A percentile compares a stretch with the other conserved stretches of the same genome.
phyloP scores from a whole-genome alignment of 2,888 invertebrate genomes.

The Sipha maydis region DNA sequence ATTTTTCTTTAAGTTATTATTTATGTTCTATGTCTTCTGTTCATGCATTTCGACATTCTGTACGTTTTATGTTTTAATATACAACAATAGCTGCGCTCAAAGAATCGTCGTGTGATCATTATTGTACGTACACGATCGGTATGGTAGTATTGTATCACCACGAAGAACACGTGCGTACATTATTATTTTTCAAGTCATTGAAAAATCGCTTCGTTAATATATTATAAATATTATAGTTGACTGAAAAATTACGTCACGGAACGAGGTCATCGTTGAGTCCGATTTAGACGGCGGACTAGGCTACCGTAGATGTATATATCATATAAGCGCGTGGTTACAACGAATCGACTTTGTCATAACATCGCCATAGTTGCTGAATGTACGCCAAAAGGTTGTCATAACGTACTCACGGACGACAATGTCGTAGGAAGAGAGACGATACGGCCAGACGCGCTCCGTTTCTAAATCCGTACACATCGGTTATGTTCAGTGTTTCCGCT shows the following conservation, averaged over 20 bases:
- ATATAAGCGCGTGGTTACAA: not conserved
- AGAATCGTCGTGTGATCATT: no score
- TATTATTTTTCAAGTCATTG: not conserved
- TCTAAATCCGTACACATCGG: conserved; percentile 7
- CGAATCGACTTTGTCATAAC: not conserved
- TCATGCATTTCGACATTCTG: no score
- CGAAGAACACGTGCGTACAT: not conserved
- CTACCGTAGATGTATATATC: not conserved
- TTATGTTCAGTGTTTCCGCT: not conserved
- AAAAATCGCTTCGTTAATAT: not conserved
- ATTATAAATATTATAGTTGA: not conserved
- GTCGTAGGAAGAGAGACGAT: no score
- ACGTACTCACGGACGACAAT: not conserved
- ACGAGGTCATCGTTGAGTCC: not conserved
- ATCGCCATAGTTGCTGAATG: not conserved
- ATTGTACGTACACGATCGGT: no score
- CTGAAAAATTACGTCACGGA: not conserved
- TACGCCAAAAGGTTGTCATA: conserved; percentile 42
- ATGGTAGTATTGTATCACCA: no score
- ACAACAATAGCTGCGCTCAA: no score
- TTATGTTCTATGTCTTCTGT: no score
- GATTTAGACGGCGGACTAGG: not conserved
- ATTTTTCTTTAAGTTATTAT: no score
- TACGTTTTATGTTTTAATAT: no score
- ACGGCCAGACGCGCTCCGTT: not conserved